A percentile compares a stretch with the other conserved stretches of the same genome.
These are phyloP conservation scores for Drosophila infuscata DNA, from an alignment of 2,888 invertebrate genomes.

Conservation along the genomic window DNA sequence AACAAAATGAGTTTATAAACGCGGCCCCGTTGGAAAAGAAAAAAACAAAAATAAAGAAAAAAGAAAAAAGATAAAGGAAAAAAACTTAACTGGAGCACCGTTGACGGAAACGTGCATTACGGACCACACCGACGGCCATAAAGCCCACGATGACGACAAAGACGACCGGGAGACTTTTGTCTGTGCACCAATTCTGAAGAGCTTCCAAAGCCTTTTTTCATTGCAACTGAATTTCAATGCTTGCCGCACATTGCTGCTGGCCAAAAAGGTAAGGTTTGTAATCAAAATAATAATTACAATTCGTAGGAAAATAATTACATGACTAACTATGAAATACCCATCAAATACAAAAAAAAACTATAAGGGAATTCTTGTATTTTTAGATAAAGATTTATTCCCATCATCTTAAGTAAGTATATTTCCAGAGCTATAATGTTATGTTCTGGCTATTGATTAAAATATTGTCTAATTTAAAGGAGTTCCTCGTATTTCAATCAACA, in stretches of 20 bases:
- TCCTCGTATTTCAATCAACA: not conserved
- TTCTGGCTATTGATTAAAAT: not conserved
- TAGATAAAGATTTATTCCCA: too few relatives aligned
- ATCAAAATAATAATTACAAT: constrained; percentile 34
- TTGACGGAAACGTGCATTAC: constrained; percentile 58
- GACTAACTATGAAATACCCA: not conserved
- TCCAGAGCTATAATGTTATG: not conserved
- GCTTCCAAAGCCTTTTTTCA: constrained; percentile 24
- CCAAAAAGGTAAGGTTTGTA: constrained; percentile 59
- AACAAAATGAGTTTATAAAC: constrained; percentile 63
- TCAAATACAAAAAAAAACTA: not conserved
- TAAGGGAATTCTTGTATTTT: too few relatives aligned
- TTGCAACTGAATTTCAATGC: constrained; percentile 51
- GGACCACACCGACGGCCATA: constrained; percentile 42
- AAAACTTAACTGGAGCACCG: constrained; percentile 33
- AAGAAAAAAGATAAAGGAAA: constrained; percentile 10
- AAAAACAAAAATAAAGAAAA: not conserved
- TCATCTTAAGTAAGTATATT: not conserved
- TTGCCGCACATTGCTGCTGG: constrained; percentile 20
- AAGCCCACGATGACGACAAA: not conserved
- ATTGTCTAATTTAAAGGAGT: not conserved
- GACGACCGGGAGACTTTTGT: constrained; percentile 46
- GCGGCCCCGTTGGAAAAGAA: constrained; percentile 17
- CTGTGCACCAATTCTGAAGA: constrained; percentile 36
- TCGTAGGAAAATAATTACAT: not conserved